Conservation (phyloP, 2,888 invertebrate species). For the Toxonevra muliebris region DNA sequence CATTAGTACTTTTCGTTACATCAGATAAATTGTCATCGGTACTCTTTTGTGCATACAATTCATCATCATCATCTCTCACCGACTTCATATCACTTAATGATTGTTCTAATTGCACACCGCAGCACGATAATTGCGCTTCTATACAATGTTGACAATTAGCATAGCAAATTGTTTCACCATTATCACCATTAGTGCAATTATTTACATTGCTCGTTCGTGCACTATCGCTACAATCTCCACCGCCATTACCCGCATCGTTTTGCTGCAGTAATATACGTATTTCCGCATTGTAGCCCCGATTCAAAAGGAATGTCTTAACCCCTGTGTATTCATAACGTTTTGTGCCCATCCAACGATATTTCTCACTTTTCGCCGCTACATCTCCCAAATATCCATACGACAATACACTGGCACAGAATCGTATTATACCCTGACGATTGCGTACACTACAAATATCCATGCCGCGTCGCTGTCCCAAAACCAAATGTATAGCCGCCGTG, state of each 20-base stretch:
- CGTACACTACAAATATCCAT: conserved; percentile 79
- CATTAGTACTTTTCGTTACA: background rate
- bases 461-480: conserved; percentile 77
- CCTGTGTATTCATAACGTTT: conserved; percentile 82
- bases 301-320: conserved; percentile 71
- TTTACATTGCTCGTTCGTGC: conserved; percentile 41
- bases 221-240: conserved; percentile 37
- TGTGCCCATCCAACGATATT: conserved; percentile 87
- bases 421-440: conserved; percentile 70
- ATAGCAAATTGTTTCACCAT: conserved; percentile 48
- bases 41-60: conserved; percentile 18
- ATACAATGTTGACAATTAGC: conserved; percentile 53
- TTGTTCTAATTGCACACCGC: too few relatives aligned
- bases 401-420: conserved; percentile 79
- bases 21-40: background rate
- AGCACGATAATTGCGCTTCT: background rate
- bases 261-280: conserved; percentile 66
- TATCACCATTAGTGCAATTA: background rate
- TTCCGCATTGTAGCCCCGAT: conserved; percentile 74
- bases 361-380: conserved; percentile 80
- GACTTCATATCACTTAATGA: too few relatives aligned
- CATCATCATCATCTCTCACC: conserved; percentile 20
- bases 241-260: conserved; percentile 34
- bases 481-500: conserved; percentile 84
- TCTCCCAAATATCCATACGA: conserved; percentile 90